Evolutionary conservation across 2,797 vertebrate genomes (phyloP), one percentile per base, ranked within the genome.

Genomic region (Anomalospiza imberbis): DNA sequence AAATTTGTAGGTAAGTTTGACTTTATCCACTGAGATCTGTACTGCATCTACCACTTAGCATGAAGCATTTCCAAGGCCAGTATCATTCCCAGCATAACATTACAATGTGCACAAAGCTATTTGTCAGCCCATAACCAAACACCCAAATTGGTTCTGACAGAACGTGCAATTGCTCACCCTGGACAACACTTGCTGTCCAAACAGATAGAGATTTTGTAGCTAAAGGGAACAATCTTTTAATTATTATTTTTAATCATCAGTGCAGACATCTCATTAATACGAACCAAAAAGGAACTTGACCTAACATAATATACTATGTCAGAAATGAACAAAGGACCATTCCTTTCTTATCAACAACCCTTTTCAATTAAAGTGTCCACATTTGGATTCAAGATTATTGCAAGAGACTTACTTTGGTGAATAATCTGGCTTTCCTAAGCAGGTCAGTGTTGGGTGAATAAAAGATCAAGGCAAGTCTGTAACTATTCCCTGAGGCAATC

Each of bases 161-260:
- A 93, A 94, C 0, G 0, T 71, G 74, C 71, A 58, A 34, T 44
- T 82, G 55, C 53, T 96, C 81, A 76, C 71, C 89, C 88, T 51
- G 74, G 86, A 95, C 78, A 91, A 70, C 76, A 70, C 53, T 85
- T 1, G 6, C 91, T 96, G 90, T 95, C 92, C 72, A 91, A 96
- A 93, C 58, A 83, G 54, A 85, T 68, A 89, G 51, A 45, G 50
- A 62, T 44, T 82, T 75, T 47, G 45, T n/a, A 85, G 77, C 76
- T 92, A 85, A 78, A 75, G 66, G 51, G 48, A 88, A 9, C 21
- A 53, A 53, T 66, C 26, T 76, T 67, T 83, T 67, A 81, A 93
- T 86, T 71, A 57, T 40, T 89, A 36, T 75, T 92, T 91, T 88
- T 72, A 89, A 96, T 95, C 80, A 85, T 36, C 79, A 36, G 14